Conservation (phyloP, 2,797 vertebrate genomes). For the Tenualosa ilisha region DNA sequence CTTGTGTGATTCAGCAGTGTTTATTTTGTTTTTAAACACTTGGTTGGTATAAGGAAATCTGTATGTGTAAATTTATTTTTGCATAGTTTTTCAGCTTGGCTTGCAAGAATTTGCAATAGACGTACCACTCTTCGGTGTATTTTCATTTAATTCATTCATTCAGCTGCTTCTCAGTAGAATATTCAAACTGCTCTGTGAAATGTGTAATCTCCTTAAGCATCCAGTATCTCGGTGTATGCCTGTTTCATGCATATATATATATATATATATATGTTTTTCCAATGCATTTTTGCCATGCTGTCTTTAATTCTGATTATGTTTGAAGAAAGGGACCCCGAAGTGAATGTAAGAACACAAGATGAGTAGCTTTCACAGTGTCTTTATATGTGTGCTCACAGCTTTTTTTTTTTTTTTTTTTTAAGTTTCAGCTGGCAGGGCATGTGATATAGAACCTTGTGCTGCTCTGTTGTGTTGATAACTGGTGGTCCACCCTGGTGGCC, state of each 20-base stretch:
- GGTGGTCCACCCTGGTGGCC: not conserved
- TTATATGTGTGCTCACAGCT: not conserved
- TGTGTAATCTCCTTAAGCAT: not conserved
- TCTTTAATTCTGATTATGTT: constrained; percentile 21
- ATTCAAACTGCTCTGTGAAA: not conserved
- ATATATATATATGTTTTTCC: not conserved
- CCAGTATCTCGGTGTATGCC: not conserved
- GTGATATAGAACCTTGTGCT: not conserved
- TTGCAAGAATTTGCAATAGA: not conserved
- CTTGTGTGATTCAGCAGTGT: not conserved
- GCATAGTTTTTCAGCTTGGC: not conserved
- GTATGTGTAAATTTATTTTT: not conserved
- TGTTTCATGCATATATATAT: not conserved
- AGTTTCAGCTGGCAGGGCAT: constrained; percentile 11
- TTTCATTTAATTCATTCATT: not conserved
- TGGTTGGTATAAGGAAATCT: constrained; percentile 3
- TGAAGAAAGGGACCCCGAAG: constrained; percentile 35
- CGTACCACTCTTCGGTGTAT: not conserved
- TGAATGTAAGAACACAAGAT: constrained; percentile 23
- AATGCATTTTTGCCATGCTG: not conserved
- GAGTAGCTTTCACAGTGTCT: constrained; percentile 11
- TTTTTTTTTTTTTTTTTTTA: not conserved
- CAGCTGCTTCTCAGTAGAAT: not conserved
- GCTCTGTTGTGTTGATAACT: constrained; percentile 1
- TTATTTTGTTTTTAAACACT: constrained; percentile 13